Evolutionary conservation across 2,113 vertebrate genomes (phyloP).

Genomic region (Heloderma charlesbogerti): DNA sequence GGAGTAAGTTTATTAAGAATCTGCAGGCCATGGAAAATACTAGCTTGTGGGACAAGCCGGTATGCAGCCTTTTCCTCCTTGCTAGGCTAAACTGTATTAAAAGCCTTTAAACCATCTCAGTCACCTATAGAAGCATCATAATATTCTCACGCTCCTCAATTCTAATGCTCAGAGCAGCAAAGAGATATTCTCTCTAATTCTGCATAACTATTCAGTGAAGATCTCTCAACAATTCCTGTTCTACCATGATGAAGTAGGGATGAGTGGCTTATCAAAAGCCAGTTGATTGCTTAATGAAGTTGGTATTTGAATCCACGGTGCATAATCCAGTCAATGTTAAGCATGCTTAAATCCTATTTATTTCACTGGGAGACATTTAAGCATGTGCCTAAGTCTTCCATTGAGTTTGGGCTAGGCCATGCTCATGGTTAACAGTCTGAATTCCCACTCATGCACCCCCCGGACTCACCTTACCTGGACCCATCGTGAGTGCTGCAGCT

Average conservation of each 20-base stretch:
- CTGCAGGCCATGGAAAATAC: conserved; percentile 1
- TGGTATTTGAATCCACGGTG: neutral
- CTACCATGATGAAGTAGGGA: neutral
- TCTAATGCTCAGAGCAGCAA: neutral
- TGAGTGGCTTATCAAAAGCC: neutral
- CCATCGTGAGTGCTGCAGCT: too few species aligned
- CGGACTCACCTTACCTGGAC: too few species aligned
- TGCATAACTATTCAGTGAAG: neutral
- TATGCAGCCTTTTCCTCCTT: neutral
- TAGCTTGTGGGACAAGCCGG: neutral
- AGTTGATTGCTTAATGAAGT: neutral
- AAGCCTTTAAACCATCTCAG: neutral
- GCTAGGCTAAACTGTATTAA: neutral
- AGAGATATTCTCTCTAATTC: neutral
- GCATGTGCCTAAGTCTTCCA: neutral
- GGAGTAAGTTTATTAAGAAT: conserved; percentile 1
- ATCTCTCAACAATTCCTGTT: neutral
- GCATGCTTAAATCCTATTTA: neutral
- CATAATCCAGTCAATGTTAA: neutral
- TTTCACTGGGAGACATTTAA: neutral
- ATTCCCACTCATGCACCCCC: too few species aligned
- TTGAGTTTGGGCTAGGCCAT: neutral
- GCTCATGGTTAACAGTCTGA: too few species aligned
- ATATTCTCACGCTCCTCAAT: neutral
- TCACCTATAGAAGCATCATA: neutral